phyloP scores from a whole-genome alignment of 1,140 invertebrate species.

The Pissodes strobi region DNA sequence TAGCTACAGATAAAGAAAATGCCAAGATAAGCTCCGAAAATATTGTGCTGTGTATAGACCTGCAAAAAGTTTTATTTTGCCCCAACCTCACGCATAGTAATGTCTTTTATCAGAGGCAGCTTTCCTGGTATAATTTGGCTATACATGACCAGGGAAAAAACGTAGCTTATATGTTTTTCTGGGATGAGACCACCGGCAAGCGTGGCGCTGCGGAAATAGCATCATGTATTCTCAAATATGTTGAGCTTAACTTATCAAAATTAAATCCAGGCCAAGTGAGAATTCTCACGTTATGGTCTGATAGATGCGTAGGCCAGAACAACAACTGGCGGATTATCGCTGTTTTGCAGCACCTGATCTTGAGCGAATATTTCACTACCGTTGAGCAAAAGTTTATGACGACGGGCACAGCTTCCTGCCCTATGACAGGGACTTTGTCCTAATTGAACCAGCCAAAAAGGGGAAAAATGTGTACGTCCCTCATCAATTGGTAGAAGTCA shows the following conservation, averaged over 20 bases:
- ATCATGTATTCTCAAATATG: constrained; percentile 16
- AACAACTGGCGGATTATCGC: no score
- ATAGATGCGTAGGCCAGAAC: constrained; percentile 10
- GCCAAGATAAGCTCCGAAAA: neutral
- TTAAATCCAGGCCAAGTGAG: neutral
- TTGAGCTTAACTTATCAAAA: neutral
- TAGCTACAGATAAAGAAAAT: neutral
- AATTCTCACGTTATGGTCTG: constrained; percentile 24
- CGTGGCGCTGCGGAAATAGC: constrained; percentile 16
- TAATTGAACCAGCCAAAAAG: constrained; percentile 7
- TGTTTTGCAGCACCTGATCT: neutral
- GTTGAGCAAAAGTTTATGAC: no score
- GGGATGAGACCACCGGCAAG: constrained; percentile 22
- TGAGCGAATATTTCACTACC: neutral
- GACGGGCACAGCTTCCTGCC: constrained; percentile 21
- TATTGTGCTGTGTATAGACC: constrained; percentile 9
- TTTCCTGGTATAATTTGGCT: constrained; percentile 11
- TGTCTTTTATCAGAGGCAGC: constrained; percentile 21
- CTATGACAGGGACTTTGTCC: constrained; percentile 6
- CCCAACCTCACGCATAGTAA: constrained; percentile 11
- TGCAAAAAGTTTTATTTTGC: constrained; percentile 27
- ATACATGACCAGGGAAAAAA: constrained; percentile 7
- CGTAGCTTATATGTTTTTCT: constrained; percentile 14
- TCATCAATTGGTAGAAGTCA: neutral
- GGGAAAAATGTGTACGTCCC: neutral